Evolutionary conservation across 2,797 vertebrate genomes (phyloP).

Genomic region (Pterois miles): DNA sequence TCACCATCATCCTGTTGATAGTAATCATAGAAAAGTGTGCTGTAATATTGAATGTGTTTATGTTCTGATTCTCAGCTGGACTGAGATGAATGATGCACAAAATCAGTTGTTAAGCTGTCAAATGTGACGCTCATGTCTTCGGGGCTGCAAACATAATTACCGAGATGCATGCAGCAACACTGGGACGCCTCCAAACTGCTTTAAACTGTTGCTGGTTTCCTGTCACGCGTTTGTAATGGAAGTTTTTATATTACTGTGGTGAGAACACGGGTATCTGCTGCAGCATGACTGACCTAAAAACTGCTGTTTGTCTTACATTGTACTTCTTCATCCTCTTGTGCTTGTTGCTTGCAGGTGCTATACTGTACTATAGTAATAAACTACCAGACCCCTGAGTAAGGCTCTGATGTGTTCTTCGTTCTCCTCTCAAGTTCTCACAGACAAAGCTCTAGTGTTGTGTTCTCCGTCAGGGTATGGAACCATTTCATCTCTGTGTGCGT

Average conservation of each 20-base stretch:
- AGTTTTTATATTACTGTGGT: not conserved
- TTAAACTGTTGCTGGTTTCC: conserved; percentile 2
- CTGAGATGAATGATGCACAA: conserved; percentile 35
- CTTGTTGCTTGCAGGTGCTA: not conserved
- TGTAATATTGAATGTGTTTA: not conserved
- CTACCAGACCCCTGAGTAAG: conserved; percentile 17
- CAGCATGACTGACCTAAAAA: not conserved
- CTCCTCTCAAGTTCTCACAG: conserved; percentile 54
- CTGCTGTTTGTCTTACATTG: not conserved
- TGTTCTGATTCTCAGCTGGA: conserved; percentile 22
- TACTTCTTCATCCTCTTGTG: not conserved
- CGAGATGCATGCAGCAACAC: conserved; percentile 14
- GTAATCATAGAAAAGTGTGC: not conserved
- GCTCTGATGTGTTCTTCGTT: conserved; percentile 32
- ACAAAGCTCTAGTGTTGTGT: conserved; percentile 72
- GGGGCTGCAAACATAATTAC: conserved; percentile 24
- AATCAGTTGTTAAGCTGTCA: conserved; percentile 7
- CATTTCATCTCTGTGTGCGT: conserved; percentile 61
- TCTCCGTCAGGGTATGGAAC: conserved; percentile 56
- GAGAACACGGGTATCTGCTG: not conserved
- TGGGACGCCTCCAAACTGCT: conserved; percentile 25
- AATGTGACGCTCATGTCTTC: conserved; percentile 10
- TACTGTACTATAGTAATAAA: conserved; percentile 46
- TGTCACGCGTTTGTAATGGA: conserved; percentile 12
- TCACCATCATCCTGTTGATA: not conserved